Evolutionary conservation across 2,797 vertebrate genomes (phyloP), one percentile per base, ranked within the genome.

Genomic region (Tinamus major): DNA sequence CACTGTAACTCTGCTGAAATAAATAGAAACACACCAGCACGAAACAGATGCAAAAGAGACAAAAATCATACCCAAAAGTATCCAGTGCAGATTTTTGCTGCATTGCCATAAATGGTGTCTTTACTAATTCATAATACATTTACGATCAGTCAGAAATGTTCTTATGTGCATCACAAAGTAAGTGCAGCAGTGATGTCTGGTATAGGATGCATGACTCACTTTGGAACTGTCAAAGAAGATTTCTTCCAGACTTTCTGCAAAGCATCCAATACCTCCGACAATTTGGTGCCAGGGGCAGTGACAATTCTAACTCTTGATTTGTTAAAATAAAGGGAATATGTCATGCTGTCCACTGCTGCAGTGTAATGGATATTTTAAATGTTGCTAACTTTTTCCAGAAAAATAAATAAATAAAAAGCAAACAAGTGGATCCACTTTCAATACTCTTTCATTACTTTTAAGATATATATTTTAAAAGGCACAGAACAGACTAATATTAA

Each of bases 201-300:
- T 51, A 20, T 15, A 58, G 76, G 89, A 89, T 42, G 68, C 59
- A 46, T 42, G 19, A 79, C 37, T 92, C 76, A 77, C 27, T 84
- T 85, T 77, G 48, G 69, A 92, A 59, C 63, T 78, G 76, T 39
- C 69, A 85, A 69, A 85, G 70, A 70, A 16, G 68, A 92, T 92
- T 94, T 91, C 26, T 89, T 94, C 87, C 89, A 96, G 78, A 55
- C 39, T 83, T 93, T 87, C 87, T 92, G 71, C 35, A 79, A 89
- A 93, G 12, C 29, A 63, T 88, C 61, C 80, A 82, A 61, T 31
- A 79, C 27, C 42, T 81, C 53, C 83, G 59, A 81, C 24, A 81
- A 75, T 64, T 44, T 87, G 10, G 44, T 85, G 85, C 56, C 70
- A 84, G 33, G 46, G 42, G 35, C 41, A 72, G 42, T 1, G 26